Conservation (phyloP, 2,113 vertebrate species). For the Microtus oregoni region DNA sequence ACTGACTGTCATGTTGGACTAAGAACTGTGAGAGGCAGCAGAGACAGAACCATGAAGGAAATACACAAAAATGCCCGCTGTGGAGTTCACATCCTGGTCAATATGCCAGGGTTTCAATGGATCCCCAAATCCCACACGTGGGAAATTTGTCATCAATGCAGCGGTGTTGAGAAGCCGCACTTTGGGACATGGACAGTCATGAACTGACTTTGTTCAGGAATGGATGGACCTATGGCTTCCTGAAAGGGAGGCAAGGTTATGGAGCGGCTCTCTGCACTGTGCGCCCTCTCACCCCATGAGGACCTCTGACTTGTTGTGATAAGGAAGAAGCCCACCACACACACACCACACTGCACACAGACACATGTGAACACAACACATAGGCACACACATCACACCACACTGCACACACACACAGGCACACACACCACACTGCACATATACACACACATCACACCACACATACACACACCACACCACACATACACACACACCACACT, state of each 20-base stretch:
- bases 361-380: too few relatives aligned
- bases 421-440: too few relatives aligned
- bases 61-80: background rate
- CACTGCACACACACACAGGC: too few relatives aligned
- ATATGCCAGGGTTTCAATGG: background rate
- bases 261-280: background rate
- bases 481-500: too few relatives aligned
- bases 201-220: background rate
- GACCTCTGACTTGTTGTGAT: background rate
- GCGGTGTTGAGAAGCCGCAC: background rate
- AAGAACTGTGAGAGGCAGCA: background rate
- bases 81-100: background rate
- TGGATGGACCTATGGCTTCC: background rate
- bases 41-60: background rate
- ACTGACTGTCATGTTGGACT: background rate
- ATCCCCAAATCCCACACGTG: background rate
- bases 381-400: too few relatives aligned
- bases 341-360: background rate
- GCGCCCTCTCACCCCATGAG: background rate
- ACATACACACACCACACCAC: background rate
- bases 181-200: background rate
- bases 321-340: background rate
- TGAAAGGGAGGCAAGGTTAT: background rate
- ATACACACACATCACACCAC: too few relatives aligned
- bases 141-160: background rate